Conservation (phyloP, 2,797 vertebrate genomes). For the Echiichthys vipera region DNA sequence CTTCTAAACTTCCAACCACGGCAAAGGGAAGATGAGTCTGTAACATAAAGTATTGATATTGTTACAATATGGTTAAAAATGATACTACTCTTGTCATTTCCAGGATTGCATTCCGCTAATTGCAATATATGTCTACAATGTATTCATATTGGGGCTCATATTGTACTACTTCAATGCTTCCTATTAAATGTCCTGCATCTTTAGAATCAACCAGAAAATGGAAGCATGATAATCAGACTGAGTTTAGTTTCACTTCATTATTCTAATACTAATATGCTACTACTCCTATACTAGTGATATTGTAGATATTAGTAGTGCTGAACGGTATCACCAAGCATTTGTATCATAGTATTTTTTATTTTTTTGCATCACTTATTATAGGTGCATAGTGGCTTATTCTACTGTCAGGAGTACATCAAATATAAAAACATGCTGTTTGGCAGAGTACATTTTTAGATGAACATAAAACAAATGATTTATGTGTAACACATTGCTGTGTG, state of each 20-base stretch:
- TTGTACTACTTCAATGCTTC: neutral
- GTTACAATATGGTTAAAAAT: slow-evolving; percentile 1
- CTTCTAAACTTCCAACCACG: slow-evolving; percentile 95
- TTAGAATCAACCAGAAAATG: neutral
- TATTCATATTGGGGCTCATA: neutral
- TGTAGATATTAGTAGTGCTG: too few species aligned
- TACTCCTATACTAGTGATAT: neutral
- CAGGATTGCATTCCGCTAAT: neutral
- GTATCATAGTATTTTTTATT: too few species aligned
- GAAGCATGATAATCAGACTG: neutral
- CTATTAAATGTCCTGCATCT: neutral
- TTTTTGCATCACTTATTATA: too few species aligned
- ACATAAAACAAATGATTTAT: too few species aligned
- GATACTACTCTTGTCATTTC: neutral
- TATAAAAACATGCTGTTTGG: too few species aligned
- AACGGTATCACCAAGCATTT: too few species aligned
- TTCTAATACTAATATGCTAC: too few species aligned
- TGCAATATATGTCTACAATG: neutral
- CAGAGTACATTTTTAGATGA: too few species aligned
- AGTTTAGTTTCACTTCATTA: neutral
- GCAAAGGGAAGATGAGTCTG: slow-evolving; percentile 96
- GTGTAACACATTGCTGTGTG: too few species aligned
- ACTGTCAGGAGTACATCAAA: too few species aligned
- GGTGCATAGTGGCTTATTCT: too few species aligned
- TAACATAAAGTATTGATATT: slow-evolving; percentile 18